phyloP scores from a whole-genome alignment of 2,797 vertebrate species.

The Pangasius djambal region DNA sequence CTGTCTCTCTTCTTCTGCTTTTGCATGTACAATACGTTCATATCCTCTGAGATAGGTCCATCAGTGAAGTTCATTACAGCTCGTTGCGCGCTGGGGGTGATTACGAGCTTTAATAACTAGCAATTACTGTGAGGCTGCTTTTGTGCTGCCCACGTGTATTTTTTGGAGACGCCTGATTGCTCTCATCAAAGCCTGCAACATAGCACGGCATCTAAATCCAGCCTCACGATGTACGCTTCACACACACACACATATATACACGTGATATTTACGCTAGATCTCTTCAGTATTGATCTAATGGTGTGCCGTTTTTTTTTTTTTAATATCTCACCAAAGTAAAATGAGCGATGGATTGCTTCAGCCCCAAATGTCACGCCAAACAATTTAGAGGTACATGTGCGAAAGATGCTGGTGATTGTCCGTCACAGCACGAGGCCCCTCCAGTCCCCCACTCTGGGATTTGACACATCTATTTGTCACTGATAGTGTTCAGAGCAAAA shows the following conservation, averaged over 20 bases:
- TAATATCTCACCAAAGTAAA: constrained; percentile 19
- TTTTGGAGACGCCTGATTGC: constrained; percentile 56
- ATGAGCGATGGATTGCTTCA: constrained; percentile 36
- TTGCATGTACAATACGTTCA: constrained; percentile 46
- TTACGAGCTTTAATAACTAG: constrained; percentile 65
- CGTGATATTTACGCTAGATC: constrained; percentile 27
- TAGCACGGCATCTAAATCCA: constrained; percentile 24
- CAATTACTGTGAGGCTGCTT: constrained; percentile 59
- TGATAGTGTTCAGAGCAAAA: not conserved
- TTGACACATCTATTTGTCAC: not conserved
- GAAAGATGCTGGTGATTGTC: not conserved
- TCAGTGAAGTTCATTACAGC: constrained; percentile 62
- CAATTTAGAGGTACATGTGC: constrained; percentile 27
- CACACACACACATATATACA: not conserved
- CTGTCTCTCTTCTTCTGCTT: not conserved
- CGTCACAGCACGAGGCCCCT: not conserved
- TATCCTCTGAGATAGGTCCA: constrained; percentile 51
- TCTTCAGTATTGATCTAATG: constrained; percentile 35
- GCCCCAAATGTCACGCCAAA: constrained; percentile 43
- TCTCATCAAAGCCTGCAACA: constrained; percentile 51
- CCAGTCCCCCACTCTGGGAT: not conserved
- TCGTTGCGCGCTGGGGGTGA: constrained; percentile 58
- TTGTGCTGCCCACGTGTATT: constrained; percentile 60
- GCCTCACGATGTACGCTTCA: not conserved
- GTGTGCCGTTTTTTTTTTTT: constrained; percentile 8